Percentiles rank a stretch among this genome's conserved stretches.
Conservation (phyloP, 1,140 invertebrate species). For the Drosophila lacertosa region DNA sequence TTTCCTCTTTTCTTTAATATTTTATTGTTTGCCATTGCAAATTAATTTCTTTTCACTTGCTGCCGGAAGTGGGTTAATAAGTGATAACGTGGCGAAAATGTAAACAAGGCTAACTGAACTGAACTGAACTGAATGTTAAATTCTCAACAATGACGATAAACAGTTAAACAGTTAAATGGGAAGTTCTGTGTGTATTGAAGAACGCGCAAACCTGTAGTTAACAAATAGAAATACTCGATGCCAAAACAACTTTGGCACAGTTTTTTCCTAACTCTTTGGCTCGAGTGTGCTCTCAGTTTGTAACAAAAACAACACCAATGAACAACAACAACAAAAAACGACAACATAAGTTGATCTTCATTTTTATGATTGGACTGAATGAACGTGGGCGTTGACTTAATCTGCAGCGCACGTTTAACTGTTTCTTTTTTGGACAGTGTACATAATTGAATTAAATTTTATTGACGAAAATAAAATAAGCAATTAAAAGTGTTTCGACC, state of each 20-base stretch:
- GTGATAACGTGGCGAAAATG: conserved; percentile 70
- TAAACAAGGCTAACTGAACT: conserved; percentile 61
- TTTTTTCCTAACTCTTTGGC: conserved; percentile 23
- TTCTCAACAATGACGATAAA: conserved; percentile 35
- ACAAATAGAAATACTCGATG: conserved; percentile 18
- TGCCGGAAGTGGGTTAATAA: conserved; percentile 77
- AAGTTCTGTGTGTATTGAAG: not conserved
- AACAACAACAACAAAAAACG: conserved; percentile 1
- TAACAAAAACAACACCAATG: conserved; percentile 2
- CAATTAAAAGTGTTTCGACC: not conserved
- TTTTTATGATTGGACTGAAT: not conserved
- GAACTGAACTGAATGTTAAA: conserved; percentile 58
- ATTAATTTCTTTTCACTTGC: conserved; percentile 70
- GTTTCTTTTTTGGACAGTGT: conserved; percentile 22
- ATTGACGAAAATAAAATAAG: conserved; percentile 35
- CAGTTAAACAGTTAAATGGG: conserved; percentile 44
- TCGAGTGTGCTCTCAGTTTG: conserved; percentile 1
- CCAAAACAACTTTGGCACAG: conserved; percentile 38
- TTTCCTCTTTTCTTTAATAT: not conserved
- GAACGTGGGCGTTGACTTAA: conserved; percentile 18
- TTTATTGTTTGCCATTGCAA: conserved; percentile 54
- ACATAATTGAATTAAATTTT: conserved; percentile 40
- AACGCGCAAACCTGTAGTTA: conserved; percentile 17
- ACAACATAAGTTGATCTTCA: conserved; percentile 10
- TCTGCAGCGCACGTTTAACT: conserved; percentile 12